A percentile compares a stretch with the other conserved stretches of the same genome.
These are phyloP conservation scores for Ariolimax columbianus DNA, from an alignment of 2,888 invertebrate species.

Conservation along the genomic window DNA sequence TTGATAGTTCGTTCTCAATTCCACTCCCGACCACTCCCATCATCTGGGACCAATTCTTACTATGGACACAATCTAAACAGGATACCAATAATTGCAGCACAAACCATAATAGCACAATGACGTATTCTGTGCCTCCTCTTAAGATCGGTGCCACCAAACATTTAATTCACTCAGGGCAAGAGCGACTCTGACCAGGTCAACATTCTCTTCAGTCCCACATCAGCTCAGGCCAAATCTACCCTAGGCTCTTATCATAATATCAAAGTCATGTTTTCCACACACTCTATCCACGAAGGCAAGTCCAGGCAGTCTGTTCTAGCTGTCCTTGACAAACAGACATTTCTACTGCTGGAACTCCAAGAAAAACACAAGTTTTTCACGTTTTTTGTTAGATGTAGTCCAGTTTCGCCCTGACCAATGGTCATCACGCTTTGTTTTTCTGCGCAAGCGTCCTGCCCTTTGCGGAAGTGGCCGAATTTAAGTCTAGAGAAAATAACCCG, in stretches of 20 bases:
- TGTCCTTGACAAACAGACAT: neutral
- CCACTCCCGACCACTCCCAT: no score
- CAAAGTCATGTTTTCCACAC: conserved; percentile 25
- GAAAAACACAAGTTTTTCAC: conserved; percentile 25
- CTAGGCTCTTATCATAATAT: neutral
- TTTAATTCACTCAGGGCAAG: conserved; percentile 7
- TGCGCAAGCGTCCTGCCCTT: conserved; percentile 15
- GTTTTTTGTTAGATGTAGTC: conserved; percentile 18
- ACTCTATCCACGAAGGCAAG: neutral
- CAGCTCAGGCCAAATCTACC: neutral
- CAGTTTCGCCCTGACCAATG: conserved; percentile 34
- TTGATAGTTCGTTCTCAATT: no score
- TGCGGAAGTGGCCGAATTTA: conserved; percentile 1
- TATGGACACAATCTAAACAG: no score
- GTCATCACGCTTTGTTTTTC: conserved; percentile 40
- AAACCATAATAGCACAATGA: neutral
- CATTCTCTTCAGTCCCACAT: neutral
- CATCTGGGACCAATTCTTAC: no score
- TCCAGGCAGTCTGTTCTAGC: neutral
- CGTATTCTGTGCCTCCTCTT: neutral
- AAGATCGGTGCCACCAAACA: neutral
- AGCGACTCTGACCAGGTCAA: neutral
- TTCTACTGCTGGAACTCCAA: neutral
- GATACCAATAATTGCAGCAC: no score
- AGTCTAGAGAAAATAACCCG: conserved; percentile 3